Base-by-base conservation (phyloP, 2,888 invertebrate genomes). In the Trachelus iudaicus region DNA sequence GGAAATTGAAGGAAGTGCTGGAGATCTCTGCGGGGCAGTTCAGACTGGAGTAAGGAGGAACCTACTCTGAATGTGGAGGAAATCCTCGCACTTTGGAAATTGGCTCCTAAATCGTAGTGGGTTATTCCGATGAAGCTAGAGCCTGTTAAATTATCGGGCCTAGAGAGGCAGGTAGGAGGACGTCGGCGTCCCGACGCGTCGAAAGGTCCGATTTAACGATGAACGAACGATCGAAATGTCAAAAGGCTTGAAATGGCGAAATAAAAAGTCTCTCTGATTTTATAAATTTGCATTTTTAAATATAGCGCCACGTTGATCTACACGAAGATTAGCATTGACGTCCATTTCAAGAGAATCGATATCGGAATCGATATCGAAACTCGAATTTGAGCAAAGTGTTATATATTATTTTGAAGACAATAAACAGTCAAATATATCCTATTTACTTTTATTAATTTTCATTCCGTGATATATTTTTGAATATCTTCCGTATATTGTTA, bases 1-100 rank as follows among this genome's bases (percentile, higher is more conserved):
- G 56, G 56, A 56, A 56, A 56, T 56, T 56, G 56, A 56, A 56
- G 56, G 56, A 56, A 23, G 23, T 9, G 56, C 56, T 56, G 56
- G 56, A 56, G 56, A 56, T 23, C 56, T 56, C 56, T 23, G 56
- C 2, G 56, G 56, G 56, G 56, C 56, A 56, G 56, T 56, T 23
- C 56, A 56, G 23, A 23, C 23, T 23, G 56, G 23, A 56, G 56
- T 56, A 56, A 56, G 56, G 56, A 56, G 23, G 56, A 56, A 23
- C 56, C 23, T 56, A 56, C 56, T 23, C 9, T 2, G 56, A 56
- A 56, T 9, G 56, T 56, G 23, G 56, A 56, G 56, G 56, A 56
- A 56, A 56, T 56, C 56, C 87, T 85, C 87, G 89, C 89, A 90
- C 90, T 90, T 90, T 89, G 80, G 87, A 88, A 90, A 90, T 90